Percentiles rank a stretch among this genome's conserved stretches.
phyloP scores from a whole-genome alignment of 2,888 invertebrate genomes.

The Eristalinus sepulchralis region DNA sequence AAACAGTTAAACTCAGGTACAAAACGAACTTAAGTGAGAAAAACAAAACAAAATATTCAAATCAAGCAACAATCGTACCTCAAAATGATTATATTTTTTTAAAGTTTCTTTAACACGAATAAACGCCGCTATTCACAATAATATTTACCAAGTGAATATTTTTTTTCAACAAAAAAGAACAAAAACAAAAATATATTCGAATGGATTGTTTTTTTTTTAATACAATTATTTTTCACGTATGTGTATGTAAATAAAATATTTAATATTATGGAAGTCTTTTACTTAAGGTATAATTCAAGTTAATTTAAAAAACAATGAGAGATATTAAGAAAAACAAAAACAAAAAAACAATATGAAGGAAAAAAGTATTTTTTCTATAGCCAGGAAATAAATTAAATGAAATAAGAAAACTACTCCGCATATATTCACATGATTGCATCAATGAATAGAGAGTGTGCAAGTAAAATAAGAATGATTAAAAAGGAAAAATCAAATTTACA shows the following conservation, averaged over 20 bases:
- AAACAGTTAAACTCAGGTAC: slow-evolving; percentile 68
- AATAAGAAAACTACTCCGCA: slow-evolving; percentile 7
- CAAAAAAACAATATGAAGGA: slow-evolving; percentile 4
- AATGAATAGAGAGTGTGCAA: slow-evolving; percentile 21
- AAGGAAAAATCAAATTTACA: slow-evolving; percentile 33
- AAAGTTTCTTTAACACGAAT: slow-evolving; percentile 6
- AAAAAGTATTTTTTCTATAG: slow-evolving; percentile 54
- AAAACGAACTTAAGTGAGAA: slow-evolving; percentile 48
- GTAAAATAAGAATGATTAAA: slow-evolving; percentile 7
- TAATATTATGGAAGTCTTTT: slow-evolving; percentile 42
- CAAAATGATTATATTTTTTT: slow-evolving; percentile 50
- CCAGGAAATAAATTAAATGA: slow-evolving; percentile 28
- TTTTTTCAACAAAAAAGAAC: slow-evolving; percentile 9
- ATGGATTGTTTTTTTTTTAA: slow-evolving; percentile 23
- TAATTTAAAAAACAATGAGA: slow-evolving; percentile 21
- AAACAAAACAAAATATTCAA: slow-evolving; percentile 18
- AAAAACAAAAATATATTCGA: slow-evolving; percentile 26
- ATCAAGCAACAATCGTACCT: slow-evolving; percentile 67
- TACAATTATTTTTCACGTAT: background rate
- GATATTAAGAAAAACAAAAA: background rate
- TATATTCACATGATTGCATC: slow-evolving; percentile 32
- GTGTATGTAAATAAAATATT: slow-evolving; percentile 56
- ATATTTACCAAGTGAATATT: background rate
- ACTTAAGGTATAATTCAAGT: slow-evolving; percentile 42
- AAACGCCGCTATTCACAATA: slow-evolving; percentile 15